Base-by-base conservation (phyloP, 2,113 vertebrate species). In the Castor canadensis region DNA sequence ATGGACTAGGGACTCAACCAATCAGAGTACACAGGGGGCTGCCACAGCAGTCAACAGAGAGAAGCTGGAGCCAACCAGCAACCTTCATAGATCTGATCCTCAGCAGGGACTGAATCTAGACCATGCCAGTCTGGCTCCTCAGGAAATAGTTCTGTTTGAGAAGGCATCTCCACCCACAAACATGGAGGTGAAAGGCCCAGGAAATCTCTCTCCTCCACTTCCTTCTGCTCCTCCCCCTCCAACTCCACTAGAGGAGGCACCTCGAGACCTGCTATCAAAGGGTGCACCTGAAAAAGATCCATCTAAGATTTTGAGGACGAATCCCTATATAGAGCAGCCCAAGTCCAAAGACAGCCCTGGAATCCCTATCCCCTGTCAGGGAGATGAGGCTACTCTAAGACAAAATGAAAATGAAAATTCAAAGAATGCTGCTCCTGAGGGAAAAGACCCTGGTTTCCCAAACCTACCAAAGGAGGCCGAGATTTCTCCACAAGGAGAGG, bases 401-500 rank as follows among this genome's bases (percentile, higher is more conserved):
- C 94, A 95, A 62, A 91, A 17, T 8, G 97, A 97, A 72, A 97
- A 97, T 47, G 84, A 85, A 62, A 90, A 87, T 86, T 83, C 93
- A 62, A 96, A 97, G 56, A 69, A 87, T 56, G 69, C 81, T 71
- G 86, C 90, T 91, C 49, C 93, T 52, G 94, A 93, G 49, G 93
- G 64, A 81, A 92, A 54, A 67, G 92, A 93, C 9, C 47, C 88
- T 89, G 54, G 30, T 20, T 40, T 60, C 64, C 64, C 73, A 17
- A 94, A 75, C 52, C 69, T 87, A 35, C 72, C 60, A 26, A 97
- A 77, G 91, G 97, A 97, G 95, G 60, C 19, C 66, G 98, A 96
- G 93, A 62, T 94, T 22, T 75, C 91, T 6, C 95, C 97, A 66
- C 95, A 80, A 47, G 98, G 97, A 94, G 97, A 98, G 84, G 80